phyloP scores from a whole-genome alignment of 2,113 vertebrate genomes.

The Pseudonaja textilis region DNA sequence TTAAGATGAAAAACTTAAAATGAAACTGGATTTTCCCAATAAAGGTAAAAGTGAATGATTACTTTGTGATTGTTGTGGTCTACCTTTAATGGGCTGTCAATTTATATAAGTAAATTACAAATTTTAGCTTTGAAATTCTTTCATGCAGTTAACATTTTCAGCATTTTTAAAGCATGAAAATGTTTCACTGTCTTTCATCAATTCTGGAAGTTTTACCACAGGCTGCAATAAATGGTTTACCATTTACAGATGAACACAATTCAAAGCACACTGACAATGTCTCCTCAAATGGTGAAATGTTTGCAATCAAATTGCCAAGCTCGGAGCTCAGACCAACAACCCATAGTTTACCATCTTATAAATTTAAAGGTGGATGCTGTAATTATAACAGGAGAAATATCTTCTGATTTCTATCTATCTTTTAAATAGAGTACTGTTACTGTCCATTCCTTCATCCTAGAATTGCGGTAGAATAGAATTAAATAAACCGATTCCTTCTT shows the following conservation, averaged over 20 bases:
- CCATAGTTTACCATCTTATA: neutral
- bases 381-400: neutral
- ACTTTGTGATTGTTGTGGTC: neutral
- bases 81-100: neutral
- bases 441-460: neutral
- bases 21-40: neutral
- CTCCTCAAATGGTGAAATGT: too few relatives aligned
- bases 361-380: neutral
- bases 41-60: neutral
- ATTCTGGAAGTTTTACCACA: neutral
- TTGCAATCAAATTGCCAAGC: too few relatives aligned
- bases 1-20: neutral
- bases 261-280: too few relatives aligned
- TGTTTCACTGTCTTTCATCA: neutral
- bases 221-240: neutral
- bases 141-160: neutral
- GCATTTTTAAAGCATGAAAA: neutral
- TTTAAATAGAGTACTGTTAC: neutral
- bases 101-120: neutral
- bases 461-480: neutral
- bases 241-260: neutral
- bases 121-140: neutral
- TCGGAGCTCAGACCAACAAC: too few relatives aligned
- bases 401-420: neutral
- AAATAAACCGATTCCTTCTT: neutral